Evolutionary conservation across 2,888 invertebrate genomes (phyloP).

Genomic region (Ochropacha duplaris): DNA sequence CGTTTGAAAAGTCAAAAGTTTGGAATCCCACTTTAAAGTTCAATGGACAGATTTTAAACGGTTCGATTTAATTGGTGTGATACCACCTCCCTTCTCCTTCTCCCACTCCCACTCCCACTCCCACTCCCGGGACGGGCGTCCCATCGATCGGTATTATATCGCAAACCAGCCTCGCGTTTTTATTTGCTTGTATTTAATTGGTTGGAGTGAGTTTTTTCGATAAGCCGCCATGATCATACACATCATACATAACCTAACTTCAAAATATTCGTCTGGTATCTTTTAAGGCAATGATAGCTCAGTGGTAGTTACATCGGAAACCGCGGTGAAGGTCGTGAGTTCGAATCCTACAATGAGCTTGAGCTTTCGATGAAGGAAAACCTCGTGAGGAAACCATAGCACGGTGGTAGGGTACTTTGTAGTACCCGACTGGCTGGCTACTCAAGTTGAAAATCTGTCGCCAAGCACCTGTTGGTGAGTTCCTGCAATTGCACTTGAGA

Average conservation of each 20-base stretch:
- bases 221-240: neutral
- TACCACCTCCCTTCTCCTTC: conserved; percentile 11
- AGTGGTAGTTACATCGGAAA: too few species aligned
- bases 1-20: neutral
- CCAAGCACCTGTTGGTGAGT: too few species aligned
- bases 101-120: conserved; percentile 16
- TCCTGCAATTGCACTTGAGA: too few species aligned
- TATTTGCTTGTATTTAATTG: neutral
- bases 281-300: neutral
- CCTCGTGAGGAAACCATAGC: too few species aligned
- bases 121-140: neutral
- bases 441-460: too few species aligned
- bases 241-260: neutral
- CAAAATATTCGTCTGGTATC: neutral
- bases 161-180: neutral
- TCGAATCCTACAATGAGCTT: too few species aligned
- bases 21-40: neutral
- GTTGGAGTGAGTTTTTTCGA: neutral
- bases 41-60: conserved; percentile 39
- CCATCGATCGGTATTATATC: neutral
- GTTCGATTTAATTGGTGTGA: conserved; percentile 39
- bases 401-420: too few species aligned
- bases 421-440: too few species aligned
- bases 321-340: too few species aligned
- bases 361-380: too few species aligned